Evolutionary conservation across 1,140 invertebrate species (phyloP), one percentile per base, ranked within the genome.

Genomic region (Euwallacea fornicatus): DNA sequence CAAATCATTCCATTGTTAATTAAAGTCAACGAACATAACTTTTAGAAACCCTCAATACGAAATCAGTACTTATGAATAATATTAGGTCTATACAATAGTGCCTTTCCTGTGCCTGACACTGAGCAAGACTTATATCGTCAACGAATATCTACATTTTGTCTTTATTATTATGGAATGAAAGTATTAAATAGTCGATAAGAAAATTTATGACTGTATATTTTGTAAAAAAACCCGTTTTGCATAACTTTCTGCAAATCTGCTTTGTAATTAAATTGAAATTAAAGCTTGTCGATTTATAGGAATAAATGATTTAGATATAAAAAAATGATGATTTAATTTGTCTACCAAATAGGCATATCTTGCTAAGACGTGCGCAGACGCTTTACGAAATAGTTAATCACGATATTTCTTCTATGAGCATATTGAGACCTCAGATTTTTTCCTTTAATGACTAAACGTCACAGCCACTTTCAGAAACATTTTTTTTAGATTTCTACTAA

Each of bases 201-300:
- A 71, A 33, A 82, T 73, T 41, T 53, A 69, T 74, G 53, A 72
- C 64, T 76, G 75, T 76, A 76, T 69, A 76, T 76, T 76, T 76
- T 76, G 75, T 76, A 76, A 71, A 76, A 75, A 76, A 73, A 55
- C 63, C 42, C 69, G 74, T 74, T 76, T 74, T 74, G 69, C 67
- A 75, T 66, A 74, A 67, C 53, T 47, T 10, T 76, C 72, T 74
- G 73, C 73, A 76, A 75, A 74, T 10, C 61, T 74, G 74, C 74
- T 74, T 72, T 77, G 76, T 77, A 77, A 76, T 76, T 74, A 77
- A 69, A 70, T 63, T 66, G 8, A 73, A 71, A 65, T 69, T 76
- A 71, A 61, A 70, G 74, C 74, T 77, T 77, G 73, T 72, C 69
- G 71, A 72, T 76, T 65, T 73, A 75, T 71, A 68, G 73, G 42